Evolutionary conservation across 1,140 invertebrate species (phyloP), one percentile per base, ranked within the genome.

Genomic region (Cotesia vestalis): DNA sequence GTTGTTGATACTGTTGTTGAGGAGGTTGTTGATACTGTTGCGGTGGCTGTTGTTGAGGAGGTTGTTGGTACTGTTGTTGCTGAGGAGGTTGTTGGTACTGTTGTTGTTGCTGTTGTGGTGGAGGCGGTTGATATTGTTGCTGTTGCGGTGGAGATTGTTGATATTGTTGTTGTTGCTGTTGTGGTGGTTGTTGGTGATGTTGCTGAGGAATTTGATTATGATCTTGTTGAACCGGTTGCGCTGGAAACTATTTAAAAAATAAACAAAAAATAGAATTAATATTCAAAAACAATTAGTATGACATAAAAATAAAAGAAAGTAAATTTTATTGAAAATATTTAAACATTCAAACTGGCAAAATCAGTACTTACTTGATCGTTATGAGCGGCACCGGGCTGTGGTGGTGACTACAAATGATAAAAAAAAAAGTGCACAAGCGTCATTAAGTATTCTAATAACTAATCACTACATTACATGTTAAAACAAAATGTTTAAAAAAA

Each of bases 361-460:
- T 52, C 64, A 20, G 5, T 55, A 75, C 74, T 79, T 66, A 81
- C 78, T 75, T 78, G 38, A 9, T 74, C 67, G 8, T 72, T 59
- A 20, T 79, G 76, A 14, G 46, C 71, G 73, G 51, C 72, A 69
- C 72, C 78, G 69, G 71, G 73, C 38, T 79, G 66, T 71, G 77
- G 76, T 75, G 79, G 77, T 74, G 71, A 72, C 80, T 84, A 79
- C 12, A 6, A 57, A 14, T 17, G 69, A 72, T 78, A 80, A 73
- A 79, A 75, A 83, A 83, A 78, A 75, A 46, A 46, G 40, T 83
- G 81, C 79, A 84, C 73, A 84, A 80, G 77, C 79, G 27, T 76
- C 78, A 73, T 69, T 79, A 76, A 75, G 78, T 80, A 74, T 12
- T 79, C 68, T 73, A 46, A 46, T 46, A 9, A 46, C 76, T 79